Evolutionary conservation across 2,797 vertebrate species (phyloP), one percentile per base, ranked within the genome.

Genomic region (Bucorvus abyssinicus): DNA sequence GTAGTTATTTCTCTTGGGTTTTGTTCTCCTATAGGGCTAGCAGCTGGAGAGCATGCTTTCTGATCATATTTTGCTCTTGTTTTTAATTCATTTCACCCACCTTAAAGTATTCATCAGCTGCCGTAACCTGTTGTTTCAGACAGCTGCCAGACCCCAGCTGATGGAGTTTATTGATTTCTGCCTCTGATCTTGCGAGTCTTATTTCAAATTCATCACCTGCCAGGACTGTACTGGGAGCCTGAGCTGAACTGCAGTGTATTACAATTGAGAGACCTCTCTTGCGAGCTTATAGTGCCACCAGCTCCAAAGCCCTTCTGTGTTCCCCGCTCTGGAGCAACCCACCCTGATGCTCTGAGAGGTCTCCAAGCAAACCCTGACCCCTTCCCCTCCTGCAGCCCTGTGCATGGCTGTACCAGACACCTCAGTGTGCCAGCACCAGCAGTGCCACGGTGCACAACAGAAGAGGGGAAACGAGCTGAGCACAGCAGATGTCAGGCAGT

Each of bases 111-210:
- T 95, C 87, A 81, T 93, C 94, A 86, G 74, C 75, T 85, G 69
- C 82, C 53, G 30, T 61, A 81, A 71, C 79, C 75, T 76, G 84
- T 93, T 95, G 91, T 88, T 92, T 69, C 84, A 81, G 89, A 27
- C 82, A 86, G 87, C 84, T 90, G 94, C 76, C 87, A 49, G 85
- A 77, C 65, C 91, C 84, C 44, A n/a, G 73, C 79, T 81, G 91
- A 88, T 88, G 82, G 87, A 88, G 32, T 78, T 95, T 84, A 96
- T 95, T 92, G 92, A 95, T 97, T 96, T 93, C 65, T 91, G 57
- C 69, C 73, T 87, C 75, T 59, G 69, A 90, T 88, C 89, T 83
- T 74, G 79, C 73, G 91, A 91, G 80, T 85, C 81, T 77, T 55
- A 42, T 78, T 94, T 94, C 75, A 44, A 57, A 92, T 87, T 61